Evolutionary conservation across 1,140 invertebrate genomes (phyloP), one percentile per base, ranked within the genome.

Genomic region (Globodera ellingtonae): DNA sequence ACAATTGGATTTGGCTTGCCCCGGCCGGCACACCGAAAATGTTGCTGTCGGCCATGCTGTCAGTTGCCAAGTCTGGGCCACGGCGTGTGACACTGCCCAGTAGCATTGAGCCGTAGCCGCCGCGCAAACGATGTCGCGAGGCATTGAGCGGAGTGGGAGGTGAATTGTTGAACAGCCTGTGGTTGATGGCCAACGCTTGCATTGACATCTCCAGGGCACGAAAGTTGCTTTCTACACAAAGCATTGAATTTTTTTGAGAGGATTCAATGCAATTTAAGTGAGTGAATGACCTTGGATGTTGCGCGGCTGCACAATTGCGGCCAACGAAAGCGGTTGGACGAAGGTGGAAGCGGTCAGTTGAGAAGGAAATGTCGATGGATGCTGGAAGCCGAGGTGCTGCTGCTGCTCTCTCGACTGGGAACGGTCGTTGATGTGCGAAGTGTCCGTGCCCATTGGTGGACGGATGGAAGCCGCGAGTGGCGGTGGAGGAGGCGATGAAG

Each of bases 201-300:
- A 84, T 65, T 52, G 84, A 85, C 84, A 85, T 85, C 77, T 85
- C 84, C 69, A 85, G 46, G 9, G 85, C 85, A 46, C 81, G 71
- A 21, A 67, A 56, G 44, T 86, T 81, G 47, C 52, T 77, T 56
- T 86, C 84, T 81, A 67, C 44, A 80, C 44, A 6, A 79, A 15
- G 0, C 35, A 46, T 73, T 73, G 72, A 81, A 83, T 79, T 24
- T 15, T 79, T 24, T 15, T 7, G 9, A 67, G 9, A 21, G 10
- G 21, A 79, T n/a, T 44, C n/a, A 67, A 56, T 13, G 35, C 18
- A 74, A 78, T 13, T 24, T 7, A 24, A 62, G n/a, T n/a, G n/a
- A n/a, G 18, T 66, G 15, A 21, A 24, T 56, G 13, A 79, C 78
- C 79, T 81, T 79, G 77, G 6, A 52, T 48, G 69, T 6, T 48